Evolutionary conservation across 2,113 vertebrate genomes (phyloP).

Genomic region (Astur gentilis): DNA sequence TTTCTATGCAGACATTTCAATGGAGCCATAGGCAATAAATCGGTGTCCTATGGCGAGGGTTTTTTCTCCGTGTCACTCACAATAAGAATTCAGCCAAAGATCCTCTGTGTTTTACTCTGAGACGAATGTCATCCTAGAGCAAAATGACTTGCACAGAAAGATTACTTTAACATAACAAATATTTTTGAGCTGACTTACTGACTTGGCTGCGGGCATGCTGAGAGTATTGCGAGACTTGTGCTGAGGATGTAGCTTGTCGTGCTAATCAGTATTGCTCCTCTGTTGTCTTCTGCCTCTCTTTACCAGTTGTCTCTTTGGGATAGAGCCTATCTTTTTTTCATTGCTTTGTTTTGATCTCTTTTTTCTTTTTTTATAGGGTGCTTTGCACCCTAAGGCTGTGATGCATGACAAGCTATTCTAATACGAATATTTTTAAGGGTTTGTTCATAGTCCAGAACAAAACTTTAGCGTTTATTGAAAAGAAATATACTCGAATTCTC

Average conservation of each 20-base stretch:
- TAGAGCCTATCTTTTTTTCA: neutral
- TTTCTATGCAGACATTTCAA: neutral
- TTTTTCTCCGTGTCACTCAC: neutral
- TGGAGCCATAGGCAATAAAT: neutral
- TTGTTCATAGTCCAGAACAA: neutral
- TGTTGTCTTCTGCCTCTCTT: neutral
- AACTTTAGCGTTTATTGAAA: neutral
- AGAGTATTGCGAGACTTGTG: neutral
- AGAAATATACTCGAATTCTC: neutral
- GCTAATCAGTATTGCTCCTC: neutral
- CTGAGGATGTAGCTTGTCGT: neutral
- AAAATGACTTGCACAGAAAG: neutral
- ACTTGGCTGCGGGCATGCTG: neutral
- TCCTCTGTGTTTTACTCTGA: neutral
- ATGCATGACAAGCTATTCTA: neutral
- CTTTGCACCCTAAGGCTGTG: neutral
- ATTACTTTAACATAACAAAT: conserved; percentile 18
- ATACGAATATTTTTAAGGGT: neutral
- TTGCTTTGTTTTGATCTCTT: neutral
- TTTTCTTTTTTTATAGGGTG: neutral
- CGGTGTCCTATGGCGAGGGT: neutral
- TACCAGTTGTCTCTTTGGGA: neutral
- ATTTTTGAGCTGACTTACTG: neutral
- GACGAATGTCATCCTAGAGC: neutral
- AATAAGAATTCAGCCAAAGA: neutral